Evolutionary conservation across 2,113 vertebrate species (phyloP), one percentile per base, ranked within the genome.

Genomic region (Percina caprodes): DNA sequence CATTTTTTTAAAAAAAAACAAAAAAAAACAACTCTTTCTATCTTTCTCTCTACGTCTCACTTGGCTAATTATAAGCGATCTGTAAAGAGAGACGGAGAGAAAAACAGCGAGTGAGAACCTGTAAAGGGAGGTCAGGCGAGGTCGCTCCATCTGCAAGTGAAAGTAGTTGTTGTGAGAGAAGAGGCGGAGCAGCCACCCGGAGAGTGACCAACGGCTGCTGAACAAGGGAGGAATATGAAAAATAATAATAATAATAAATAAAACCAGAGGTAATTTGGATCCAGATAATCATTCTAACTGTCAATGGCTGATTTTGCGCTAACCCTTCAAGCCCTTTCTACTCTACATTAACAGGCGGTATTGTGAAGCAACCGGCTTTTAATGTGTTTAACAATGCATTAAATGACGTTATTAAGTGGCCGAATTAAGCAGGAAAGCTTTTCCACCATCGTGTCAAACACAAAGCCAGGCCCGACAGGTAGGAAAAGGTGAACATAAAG

Each of bases 331-430:
- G 86, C 86, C 89, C 86, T 84, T 90, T 89, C 78, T 86, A 62
- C 83, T 73, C 49, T 80, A 89, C 92, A 93, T 94, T 91, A 93
- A 88, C 79, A 39, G 49, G 75, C 88, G 84, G 81, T 80, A 82
- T 89, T 88, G 91, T 77, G 91, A 78, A 80, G 86, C 84, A 63
- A 69, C 66, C 49, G 12, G 76, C 82, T 88, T 91, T 91, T 91
- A 93, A 92, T 89, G 88, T 89, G 92, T 52, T 86, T 91, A 93
- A 93, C 91, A 94, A 93, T 88, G 92, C 93, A 85, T 89, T 91
- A 90, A 94, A 95, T 93, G 60, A 84, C 68, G 77, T 91, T 85
- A 91, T 94, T 93, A 93, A 87, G 82, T 66, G 63, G 70, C 82
- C 69, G 75, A 88, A 90, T 89, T 79, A 92, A 80, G 86, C 26